A percentile compares a stretch with the other conserved stretches of the same genome.
Evolutionary conservation across 2,888 invertebrate genomes (phyloP).

Genomic region (Nomada ferruginata): DNA sequence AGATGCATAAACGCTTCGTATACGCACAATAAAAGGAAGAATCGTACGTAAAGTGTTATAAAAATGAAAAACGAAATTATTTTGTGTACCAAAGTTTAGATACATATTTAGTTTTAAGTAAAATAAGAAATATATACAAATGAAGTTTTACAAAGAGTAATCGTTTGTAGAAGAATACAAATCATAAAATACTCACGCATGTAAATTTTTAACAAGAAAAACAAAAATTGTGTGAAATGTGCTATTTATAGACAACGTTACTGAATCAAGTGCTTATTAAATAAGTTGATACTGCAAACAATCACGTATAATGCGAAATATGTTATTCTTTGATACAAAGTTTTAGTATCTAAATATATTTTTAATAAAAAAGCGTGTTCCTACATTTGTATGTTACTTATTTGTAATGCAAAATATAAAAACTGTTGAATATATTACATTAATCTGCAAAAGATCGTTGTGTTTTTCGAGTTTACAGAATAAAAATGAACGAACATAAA

Average conservation of each 20-base stretch:
- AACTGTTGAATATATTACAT: not conserved
- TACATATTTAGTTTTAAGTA: conserved; percentile 2
- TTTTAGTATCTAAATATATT: conserved; percentile 25
- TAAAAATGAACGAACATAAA: not conserved
- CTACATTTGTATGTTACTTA: not conserved
- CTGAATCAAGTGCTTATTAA: not conserved
- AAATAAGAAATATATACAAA: not conserved
- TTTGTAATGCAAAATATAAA: not conserved
- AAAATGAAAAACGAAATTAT: conserved; percentile 13
- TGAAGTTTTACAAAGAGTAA: not conserved
- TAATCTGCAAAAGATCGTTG: not conserved
- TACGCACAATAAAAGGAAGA: not conserved
- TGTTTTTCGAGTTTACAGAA: not conserved
- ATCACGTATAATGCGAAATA: conserved; percentile 7
- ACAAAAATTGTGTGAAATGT: conserved; percentile 1
- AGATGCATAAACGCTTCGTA: conserved; percentile 38
- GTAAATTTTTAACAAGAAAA: not conserved
- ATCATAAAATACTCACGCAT: conserved; percentile 16
- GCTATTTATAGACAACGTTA: not conserved
- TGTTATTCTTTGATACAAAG: conserved; percentile 34
- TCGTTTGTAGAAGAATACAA: conserved; percentile 15
- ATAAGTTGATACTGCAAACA: not conserved
- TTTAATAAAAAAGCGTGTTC: conserved; percentile 40
- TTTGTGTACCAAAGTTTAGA: conserved; percentile 43
- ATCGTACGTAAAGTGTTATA: conserved; percentile 18